Evolutionary conservation across 2,797 vertebrate species (phyloP), one percentile per base, ranked within the genome.

Genomic region (Sebastes hopkinsi): DNA sequence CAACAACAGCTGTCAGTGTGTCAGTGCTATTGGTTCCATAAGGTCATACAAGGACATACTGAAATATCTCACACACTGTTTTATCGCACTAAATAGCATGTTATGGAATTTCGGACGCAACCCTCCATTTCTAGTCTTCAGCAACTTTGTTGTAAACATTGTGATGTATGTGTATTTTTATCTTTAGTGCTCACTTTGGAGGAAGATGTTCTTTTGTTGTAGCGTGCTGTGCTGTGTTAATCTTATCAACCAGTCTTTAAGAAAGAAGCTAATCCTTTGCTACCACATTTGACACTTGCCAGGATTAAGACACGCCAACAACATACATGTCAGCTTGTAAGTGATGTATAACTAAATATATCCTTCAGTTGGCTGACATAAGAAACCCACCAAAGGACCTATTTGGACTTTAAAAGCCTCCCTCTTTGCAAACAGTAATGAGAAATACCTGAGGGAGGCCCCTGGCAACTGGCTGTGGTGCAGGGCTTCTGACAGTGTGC

Each of bases 401-500:
- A 77, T 90, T 89, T 88, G 66, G 82, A 60, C 75, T 86, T 80
- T 76, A 72, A 88, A 81, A 84, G 72, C 77, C 56, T 77, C 65
- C 62, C 60, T 75, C n/a, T 82, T 66, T 67, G 69, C 25, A 82
- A 76, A 87, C 36, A 23, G 62, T 84, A 84, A 90, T 80, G 75
- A 86, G 82, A 88, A 92, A 93, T 92, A 85, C 82, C 84, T 80
- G 50, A 59, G 55, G 77, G 87, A 79, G 29, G 59, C 81, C 89
- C 29, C 52, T 81, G 88, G 89, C 86, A 89, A 90, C 83, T 16
- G 46, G 69, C 78, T 84, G 56, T 71, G 78, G 75, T 81, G 87
- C 75, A 75, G 81, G 20, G 22, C 36, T 12, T 14, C 70, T 81
- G 65, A 67, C 70, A 54, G 60, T 32, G 52, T 52, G 11, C 11